These are phyloP conservation scores for Halcyon badia DNA, from an alignment of 2,797 vertebrate species.

Conservation along the genomic window DNA sequence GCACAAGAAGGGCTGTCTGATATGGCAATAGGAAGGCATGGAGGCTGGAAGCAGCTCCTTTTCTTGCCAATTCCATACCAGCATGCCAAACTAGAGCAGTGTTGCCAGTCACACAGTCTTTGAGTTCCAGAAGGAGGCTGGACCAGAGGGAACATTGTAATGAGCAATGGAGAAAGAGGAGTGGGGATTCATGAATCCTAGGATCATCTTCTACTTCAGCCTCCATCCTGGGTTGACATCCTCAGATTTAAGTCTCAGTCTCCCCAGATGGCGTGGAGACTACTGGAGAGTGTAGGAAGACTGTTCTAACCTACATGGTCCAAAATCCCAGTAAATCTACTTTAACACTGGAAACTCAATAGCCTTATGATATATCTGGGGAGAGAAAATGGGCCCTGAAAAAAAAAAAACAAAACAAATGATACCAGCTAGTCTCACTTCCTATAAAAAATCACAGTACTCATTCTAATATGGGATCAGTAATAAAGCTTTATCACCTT, in stretches of 20 bases:
- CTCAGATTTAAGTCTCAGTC: neutral
- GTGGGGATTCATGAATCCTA: neutral
- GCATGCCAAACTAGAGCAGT: neutral
- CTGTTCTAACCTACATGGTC: neutral
- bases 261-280: neutral
- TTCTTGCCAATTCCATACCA: neutral
- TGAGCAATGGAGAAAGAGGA: neutral
- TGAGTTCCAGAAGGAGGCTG: neutral
- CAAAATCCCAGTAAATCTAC: neutral
- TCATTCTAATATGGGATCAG: neutral
- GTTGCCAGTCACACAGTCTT: neutral
- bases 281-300: neutral
- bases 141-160: neutral
- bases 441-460: neutral
- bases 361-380: neutral
- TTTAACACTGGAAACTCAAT: neutral
- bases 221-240: neutral
- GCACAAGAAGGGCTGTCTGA: neutral
- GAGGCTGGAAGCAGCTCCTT: neutral
- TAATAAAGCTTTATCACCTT: neutral
- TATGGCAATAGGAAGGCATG: neutral
- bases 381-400: neutral
- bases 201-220: neutral
- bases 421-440: neutral
- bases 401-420: neutral